These are phyloP conservation scores for Leucophenga maculata DNA, from an alignment of 2,888 invertebrate genomes.

Conservation along the genomic window DNA sequence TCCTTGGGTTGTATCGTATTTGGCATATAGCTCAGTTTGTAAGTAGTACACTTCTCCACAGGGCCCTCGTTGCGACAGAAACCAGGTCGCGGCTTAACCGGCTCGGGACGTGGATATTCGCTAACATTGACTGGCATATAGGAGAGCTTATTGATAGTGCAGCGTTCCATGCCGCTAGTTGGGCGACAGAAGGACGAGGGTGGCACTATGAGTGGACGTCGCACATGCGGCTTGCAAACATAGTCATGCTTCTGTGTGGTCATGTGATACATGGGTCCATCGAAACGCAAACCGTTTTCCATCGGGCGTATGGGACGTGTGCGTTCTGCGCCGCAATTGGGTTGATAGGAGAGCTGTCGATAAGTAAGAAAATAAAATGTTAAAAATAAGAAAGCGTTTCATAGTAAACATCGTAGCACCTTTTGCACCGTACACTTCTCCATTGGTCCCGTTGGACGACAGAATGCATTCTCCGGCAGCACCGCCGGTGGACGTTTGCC, in stretches of 20 bases:
- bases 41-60: conserved; percentile 73
- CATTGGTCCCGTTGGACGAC: conserved; percentile 56
- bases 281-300: conserved; percentile 76
- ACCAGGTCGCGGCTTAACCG: conserved; percentile 64
- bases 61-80: conserved; percentile 59
- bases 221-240: conserved; percentile 76
- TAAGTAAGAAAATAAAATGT: background rate
- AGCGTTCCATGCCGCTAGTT: conserved; percentile 63
- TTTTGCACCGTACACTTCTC: conserved; percentile 70
- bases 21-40: conserved; percentile 75
- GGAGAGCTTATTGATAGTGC: conserved; percentile 69
- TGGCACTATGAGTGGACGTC: conserved; percentile 60
- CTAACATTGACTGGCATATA: conserved; percentile 69
- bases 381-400: background rate
- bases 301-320: conserved; percentile 76
- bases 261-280: conserved; percentile 80
- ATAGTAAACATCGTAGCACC: conserved; percentile 43
- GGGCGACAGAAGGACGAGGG: conserved; percentile 59
- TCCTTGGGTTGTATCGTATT: conserved; percentile 69
- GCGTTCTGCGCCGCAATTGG: conserved; percentile 75
- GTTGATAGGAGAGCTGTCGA: conserved; percentile 75
- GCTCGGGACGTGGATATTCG: conserved; percentile 51
- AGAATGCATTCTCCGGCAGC: conserved; percentile 58
- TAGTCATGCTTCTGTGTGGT: conserved; percentile 84
- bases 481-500: conserved; percentile 59